Conservation (phyloP, 2,113 vertebrate genomes). For the Ageneiosus marmoratus region DNA sequence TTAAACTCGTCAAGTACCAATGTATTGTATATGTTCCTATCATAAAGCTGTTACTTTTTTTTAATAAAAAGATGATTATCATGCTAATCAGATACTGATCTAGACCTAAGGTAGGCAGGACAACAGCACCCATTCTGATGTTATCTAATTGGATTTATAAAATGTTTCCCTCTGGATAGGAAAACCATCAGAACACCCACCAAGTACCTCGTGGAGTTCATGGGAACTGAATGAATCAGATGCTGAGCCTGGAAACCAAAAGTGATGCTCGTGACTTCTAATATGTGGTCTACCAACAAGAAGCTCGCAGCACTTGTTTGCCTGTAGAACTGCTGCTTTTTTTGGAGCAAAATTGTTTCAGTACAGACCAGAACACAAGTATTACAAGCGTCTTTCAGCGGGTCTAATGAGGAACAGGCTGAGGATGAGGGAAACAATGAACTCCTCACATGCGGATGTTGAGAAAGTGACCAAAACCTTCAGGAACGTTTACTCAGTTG, state of each 20-base stretch:
- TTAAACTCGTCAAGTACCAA: too few species aligned
- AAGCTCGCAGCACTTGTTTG: background rate
- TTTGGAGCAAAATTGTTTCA: background rate
- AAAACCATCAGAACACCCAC: conserved; percentile 2
- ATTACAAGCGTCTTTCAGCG: background rate
- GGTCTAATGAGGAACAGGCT: conserved; percentile 14
- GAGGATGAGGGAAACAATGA: conserved; percentile 4
- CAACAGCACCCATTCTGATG: background rate
- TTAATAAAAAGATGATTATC: conserved; percentile 10
- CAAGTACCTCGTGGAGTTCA: background rate
- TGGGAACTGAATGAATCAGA: background rate
- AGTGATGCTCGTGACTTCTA: conserved; percentile 5
- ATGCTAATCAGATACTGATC: background rate
- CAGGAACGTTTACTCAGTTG: conserved; percentile 7
- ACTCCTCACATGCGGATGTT: conserved; percentile 5
- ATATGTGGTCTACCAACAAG: background rate
- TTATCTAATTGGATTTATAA: background rate
- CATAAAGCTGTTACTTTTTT: background rate
- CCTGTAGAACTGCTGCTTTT: background rate
- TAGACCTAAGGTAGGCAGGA: background rate
- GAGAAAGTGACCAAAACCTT: conserved; percentile 14
- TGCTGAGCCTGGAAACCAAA: background rate
- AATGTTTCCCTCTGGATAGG: background rate
- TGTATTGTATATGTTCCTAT: background rate
- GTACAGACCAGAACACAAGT: background rate